A percentile compares a stretch with the other conserved stretches of the same genome.
These are phyloP conservation scores for Rafetus swinhoei DNA, from an alignment of 2,113 vertebrate genomes.

Conservation along the genomic window DNA sequence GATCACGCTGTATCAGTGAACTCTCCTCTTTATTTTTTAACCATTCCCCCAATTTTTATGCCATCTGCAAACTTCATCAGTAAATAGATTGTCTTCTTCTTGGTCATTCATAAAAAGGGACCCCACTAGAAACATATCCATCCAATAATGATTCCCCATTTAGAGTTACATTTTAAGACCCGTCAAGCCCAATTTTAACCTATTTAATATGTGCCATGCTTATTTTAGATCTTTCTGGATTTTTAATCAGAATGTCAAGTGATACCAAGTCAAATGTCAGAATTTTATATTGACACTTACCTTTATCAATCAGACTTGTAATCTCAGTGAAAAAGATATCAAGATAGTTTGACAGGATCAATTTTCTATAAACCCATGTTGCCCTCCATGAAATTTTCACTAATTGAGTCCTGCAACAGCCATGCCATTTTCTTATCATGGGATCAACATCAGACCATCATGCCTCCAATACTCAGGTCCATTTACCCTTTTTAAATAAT, in stretches of 20 bases:
- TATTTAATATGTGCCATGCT: not conserved
- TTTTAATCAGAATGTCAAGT: not conserved
- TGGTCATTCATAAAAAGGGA: not conserved
- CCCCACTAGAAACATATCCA: not conserved
- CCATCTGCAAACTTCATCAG: not conserved
- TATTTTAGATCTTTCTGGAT: not conserved
- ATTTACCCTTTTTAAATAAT: not conserved
- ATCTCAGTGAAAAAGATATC: not conserved
- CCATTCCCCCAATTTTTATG: not conserved
- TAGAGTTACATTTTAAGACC: not conserved
- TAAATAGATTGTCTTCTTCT: not conserved
- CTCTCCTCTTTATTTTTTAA: not conserved
- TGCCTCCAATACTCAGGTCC: not conserved
- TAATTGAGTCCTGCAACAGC: not conserved
- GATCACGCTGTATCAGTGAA: not conserved
- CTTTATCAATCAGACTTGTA: not conserved
- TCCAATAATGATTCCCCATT: not conserved
- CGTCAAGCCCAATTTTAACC: not conserved
- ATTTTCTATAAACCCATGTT: not conserved
- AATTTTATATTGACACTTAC: not conserved
- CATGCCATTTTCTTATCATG: not conserved
- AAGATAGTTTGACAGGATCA: not conserved
- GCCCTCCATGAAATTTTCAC: not conserved
- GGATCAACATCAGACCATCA: not conserved
- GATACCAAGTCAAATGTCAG: not conserved